These are phyloP conservation scores for Papilio machaon DNA, from an alignment of 1,140 invertebrate species.

Conservation along the genomic window DNA sequence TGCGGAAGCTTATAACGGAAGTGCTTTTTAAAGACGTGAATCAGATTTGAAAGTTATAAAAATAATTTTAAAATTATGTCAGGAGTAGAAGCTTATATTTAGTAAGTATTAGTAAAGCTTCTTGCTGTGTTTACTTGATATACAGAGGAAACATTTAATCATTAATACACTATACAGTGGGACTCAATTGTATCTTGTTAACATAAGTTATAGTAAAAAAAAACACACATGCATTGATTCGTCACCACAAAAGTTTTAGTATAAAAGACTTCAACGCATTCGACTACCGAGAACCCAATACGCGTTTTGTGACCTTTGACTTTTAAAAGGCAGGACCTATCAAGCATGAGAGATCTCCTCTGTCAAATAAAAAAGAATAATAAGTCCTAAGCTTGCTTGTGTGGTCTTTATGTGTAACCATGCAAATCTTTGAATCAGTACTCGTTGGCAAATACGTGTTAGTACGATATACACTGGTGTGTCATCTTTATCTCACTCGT, in stretches of 20 bases:
- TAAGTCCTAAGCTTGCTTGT: too few relatives aligned
- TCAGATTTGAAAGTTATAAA: neutral
- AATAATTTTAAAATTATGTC: neutral
- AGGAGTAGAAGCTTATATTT: neutral
- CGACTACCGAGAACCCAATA: slow-evolving; percentile 6
- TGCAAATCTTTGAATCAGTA: too few relatives aligned
- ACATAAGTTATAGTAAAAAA: neutral
- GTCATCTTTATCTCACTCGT: too few relatives aligned
- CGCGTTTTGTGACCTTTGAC: neutral
- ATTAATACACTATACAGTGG: neutral
- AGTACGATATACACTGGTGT: too few relatives aligned
- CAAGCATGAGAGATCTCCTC: too few relatives aligned
- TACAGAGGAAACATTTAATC: too few relatives aligned
- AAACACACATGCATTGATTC: neutral
- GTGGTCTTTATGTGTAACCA: too few relatives aligned
- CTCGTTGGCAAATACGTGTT: too few relatives aligned
- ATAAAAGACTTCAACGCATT: neutral
- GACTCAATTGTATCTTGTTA: neutral
- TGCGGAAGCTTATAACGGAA: neutral
- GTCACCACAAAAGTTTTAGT: neutral
- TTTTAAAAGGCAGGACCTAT: too few relatives aligned
- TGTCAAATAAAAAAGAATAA: too few relatives aligned
- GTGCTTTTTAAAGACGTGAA: neutral
- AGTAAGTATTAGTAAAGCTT: neutral
- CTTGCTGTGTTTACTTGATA: too few relatives aligned